A percentile compares a stretch with the other conserved stretches of the same genome.
These are phyloP conservation scores for Solenopsis invicta DNA, from an alignment of 1,140 invertebrate species.

Conservation along the genomic window DNA sequence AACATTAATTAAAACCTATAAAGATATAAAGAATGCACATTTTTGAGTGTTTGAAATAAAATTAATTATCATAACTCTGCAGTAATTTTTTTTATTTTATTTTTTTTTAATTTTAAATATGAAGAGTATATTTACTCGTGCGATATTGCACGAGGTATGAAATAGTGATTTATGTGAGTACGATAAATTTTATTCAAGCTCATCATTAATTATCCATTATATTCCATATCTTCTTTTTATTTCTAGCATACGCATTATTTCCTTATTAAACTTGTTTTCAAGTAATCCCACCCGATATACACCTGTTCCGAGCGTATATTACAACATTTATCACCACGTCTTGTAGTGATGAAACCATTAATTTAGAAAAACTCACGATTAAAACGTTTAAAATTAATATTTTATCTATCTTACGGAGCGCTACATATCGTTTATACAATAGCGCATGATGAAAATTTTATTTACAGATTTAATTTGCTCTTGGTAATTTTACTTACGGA, in stretches of 20 bases:
- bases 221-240: background rate
- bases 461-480: background rate
- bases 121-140: background rate
- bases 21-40: background rate
- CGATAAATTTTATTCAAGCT: constrained; percentile 39
- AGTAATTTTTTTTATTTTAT: background rate
- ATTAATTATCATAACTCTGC: background rate
- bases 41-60: background rate
- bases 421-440: background rate
- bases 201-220: constrained; percentile 37
- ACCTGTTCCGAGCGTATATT: constrained; percentile 22
- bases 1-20: background rate
- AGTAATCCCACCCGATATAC: constrained; percentile 13
- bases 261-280: constrained; percentile 32
- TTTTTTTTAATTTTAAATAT: background rate
- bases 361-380: background rate
- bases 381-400: constrained; percentile 17
- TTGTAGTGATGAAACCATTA: background rate
- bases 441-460: background rate
- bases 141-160: background rate
- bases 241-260: constrained; percentile 22
- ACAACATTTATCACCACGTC: constrained; percentile 32
- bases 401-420: background rate
- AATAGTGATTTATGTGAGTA: background rate
- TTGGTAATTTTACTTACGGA: background rate